Base-by-base conservation (phyloP, 2,888 invertebrate genomes). In the Himalopsyche japonica region DNA sequence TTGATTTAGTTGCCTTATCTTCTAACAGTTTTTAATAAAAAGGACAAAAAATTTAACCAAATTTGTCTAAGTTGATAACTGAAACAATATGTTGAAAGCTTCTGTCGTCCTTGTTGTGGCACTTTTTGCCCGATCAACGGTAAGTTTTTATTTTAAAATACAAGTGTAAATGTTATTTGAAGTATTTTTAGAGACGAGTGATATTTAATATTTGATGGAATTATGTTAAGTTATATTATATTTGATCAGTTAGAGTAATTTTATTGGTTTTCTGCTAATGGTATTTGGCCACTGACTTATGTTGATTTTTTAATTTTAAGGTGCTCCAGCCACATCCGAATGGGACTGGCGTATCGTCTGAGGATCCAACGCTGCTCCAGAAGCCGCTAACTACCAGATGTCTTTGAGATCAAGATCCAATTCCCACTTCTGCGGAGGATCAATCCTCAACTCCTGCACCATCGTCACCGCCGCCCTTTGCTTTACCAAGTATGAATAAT, bases 391-490 rank as follows among this genome's bases (percentile, higher is more conserved):
- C 3, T 88, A 88, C 86, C 88, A 88, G 87, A 87, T 88, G 10
- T 89, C 89, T 12, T 57, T 88, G 48, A 83, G 86, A 82, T 27
- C 80, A 34, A 43, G 43, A 12, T 18, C 3, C 37, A 85, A 87
- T 43, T 85, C 85, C 34, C 88, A 88, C 83, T 87, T 87, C 88
- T 92, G 92, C 85, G 92, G 92, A 0, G 92, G 92, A 1, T 89
- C 90, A 20, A 90, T 93, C 15, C 82, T 93, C 80, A 91, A 88
- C 85, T 87, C 88, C 3, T 88, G 90, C 88, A 93, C 91, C 91
- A 89, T 93, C 20, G 86, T 93, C 32, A 93, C 93, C 1, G 92
- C 92, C 0, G 92, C 92, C 0, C 92, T 92, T 87, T 93, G 93
- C 84, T 90, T 92, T 86, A 86, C 88, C 10, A 89, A 84, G 90